Conservation (phyloP, 2,888 invertebrate species). For the Ichneumoninae sp. region DNA sequence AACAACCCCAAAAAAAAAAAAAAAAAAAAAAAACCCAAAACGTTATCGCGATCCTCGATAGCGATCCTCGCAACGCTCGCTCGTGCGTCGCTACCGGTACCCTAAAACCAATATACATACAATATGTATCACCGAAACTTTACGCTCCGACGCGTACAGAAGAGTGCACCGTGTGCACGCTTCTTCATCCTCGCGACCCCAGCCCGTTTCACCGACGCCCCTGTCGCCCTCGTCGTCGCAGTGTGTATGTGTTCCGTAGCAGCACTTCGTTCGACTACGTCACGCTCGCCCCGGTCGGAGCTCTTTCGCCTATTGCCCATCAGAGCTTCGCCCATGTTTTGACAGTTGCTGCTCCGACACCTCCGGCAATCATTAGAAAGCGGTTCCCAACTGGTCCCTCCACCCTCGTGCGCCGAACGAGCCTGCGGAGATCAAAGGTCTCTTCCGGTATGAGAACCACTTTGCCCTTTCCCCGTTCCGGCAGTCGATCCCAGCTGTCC, state of each 20-base stretch:
- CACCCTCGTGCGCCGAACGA: not conserved
- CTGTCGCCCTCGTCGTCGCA: conserved; percentile 30
- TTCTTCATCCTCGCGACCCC: conserved; percentile 34
- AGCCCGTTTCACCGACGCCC: conserved; percentile 26
- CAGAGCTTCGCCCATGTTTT: conserved; percentile 80
- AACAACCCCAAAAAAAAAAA: too few relatives aligned
- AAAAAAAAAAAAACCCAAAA: not conserved
- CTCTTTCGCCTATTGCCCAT: conserved; percentile 59
- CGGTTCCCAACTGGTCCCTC: conserved; percentile 78
- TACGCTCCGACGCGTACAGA: conserved; percentile 49
- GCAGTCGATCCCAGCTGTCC: conserved; percentile 81
- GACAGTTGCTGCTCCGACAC: conserved; percentile 85
- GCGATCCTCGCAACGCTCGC: conserved; percentile 30
- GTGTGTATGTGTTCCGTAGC: conserved; percentile 18
- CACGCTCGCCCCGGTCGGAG: conserved; percentile 68
- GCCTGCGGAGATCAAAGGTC: not conserved
- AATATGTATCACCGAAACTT: not conserved
- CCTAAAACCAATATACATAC: conserved; percentile 26
- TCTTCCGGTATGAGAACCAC: conserved; percentile 6
- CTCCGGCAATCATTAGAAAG: conserved; percentile 83
- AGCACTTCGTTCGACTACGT: conserved; percentile 57
- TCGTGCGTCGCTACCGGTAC: conserved; percentile 15
- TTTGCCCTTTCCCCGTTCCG: not conserved
- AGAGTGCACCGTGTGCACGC: conserved; percentile 24
- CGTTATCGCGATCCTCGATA: conserved; percentile 44